A percentile compares a stretch with the other conserved stretches of the same genome.
Conservation (phyloP, 2,888 invertebrate genomes). For the Podabrus alpinus region DNA sequence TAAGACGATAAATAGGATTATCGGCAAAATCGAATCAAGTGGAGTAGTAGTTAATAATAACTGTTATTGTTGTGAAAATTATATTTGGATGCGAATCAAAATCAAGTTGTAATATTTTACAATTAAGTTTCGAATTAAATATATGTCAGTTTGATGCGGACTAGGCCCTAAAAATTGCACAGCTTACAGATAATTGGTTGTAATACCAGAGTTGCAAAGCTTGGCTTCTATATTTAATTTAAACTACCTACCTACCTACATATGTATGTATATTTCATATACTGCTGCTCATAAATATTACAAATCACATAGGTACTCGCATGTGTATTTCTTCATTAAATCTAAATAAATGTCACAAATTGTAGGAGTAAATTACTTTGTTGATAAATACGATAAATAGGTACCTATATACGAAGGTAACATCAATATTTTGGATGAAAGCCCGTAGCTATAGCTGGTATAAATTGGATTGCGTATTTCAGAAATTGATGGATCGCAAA, state of each 20-base stretch:
- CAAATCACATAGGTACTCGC: too few relatives aligned
- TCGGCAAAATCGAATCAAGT: neutral
- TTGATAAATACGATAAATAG: neutral
- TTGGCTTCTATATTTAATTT: neutral
- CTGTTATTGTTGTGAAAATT: neutral
- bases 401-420: neutral
- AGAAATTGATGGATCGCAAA: neutral
- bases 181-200: neutral
- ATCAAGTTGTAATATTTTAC: neutral
- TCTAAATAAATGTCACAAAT: neutral
- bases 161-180: neutral
- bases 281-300: neutral
- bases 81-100: conserved; percentile 1
- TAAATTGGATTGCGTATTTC: neutral
- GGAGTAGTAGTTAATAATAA: neutral
- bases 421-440: neutral
- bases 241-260: neutral
- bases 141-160: neutral
- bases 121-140: neutral
- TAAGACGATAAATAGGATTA: neutral
- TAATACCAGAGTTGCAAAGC: neutral
- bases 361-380: neutral
- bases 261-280: neutral
- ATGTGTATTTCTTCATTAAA: neutral
- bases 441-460: too few relatives aligned